phyloP scores from a whole-genome alignment of 2,888 invertebrate genomes.

The Drosophila pseudotalamancana region DNA sequence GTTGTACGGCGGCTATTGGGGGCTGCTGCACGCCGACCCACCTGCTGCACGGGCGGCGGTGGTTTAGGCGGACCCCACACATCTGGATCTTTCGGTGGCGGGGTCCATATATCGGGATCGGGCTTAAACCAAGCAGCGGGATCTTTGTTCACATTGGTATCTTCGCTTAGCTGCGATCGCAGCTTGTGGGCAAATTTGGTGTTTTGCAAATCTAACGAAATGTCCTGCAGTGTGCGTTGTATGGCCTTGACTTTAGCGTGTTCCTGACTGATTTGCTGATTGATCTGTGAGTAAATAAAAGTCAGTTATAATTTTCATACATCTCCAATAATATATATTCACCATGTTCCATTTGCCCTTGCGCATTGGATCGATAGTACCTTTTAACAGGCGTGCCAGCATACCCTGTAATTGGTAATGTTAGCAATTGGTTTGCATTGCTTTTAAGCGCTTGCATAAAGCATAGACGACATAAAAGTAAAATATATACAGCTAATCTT shows the following conservation, averaged over 20 bases:
- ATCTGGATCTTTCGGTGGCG: constrained; percentile 89
- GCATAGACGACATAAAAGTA: too few relatives aligned
- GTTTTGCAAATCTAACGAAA: constrained; percentile 83
- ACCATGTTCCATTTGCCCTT: constrained; percentile 96
- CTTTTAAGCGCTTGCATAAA: not conserved
- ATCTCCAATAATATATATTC: constrained; percentile 66
- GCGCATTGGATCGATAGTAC: constrained; percentile 91
- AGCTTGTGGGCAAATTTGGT: constrained; percentile 85
- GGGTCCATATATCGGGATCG: constrained; percentile 93
- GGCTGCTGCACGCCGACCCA: constrained; percentile 75
- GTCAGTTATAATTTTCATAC: too few relatives aligned
- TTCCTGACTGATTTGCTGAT: constrained; percentile 94
- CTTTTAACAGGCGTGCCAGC: constrained; percentile 92
- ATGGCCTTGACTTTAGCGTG: constrained; percentile 94
- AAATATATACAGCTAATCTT: too few relatives aligned
- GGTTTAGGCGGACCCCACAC: constrained; percentile 95
- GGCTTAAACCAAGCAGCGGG: constrained; percentile 86
- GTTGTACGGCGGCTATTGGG: constrained; percentile 65
- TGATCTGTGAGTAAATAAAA: constrained; percentile 87
- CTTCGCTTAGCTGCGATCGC: constrained; percentile 79
- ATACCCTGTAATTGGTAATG: constrained; percentile 87
- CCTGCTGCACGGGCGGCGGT: constrained; percentile 84
- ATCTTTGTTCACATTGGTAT: constrained; percentile 79
- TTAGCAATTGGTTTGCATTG: not conserved
- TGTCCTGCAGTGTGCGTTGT: constrained; percentile 83